Percentiles rank a stretch among this genome's conserved stretches.
Evolutionary conservation across 2,113 vertebrate genomes (phyloP).

Genomic region (Laticauda colubrina): DNA sequence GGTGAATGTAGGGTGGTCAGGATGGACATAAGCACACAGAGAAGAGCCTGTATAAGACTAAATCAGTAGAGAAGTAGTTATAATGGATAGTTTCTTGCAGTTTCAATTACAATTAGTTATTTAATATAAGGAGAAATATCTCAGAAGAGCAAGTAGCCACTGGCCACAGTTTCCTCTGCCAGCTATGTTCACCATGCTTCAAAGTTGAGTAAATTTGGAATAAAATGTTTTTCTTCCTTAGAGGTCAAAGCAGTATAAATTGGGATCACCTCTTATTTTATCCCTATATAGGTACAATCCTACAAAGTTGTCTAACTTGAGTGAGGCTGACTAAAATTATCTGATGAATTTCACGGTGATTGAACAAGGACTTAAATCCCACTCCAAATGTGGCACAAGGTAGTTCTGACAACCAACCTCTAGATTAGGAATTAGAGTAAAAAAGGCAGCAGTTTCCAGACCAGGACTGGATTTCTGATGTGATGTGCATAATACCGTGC

Average conservation of each 20-base stretch:
- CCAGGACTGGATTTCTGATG: not conserved
- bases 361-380: not conserved
- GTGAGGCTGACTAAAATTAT: not conserved
- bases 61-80: not conserved
- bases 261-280: not conserved
- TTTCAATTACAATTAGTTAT: not conserved
- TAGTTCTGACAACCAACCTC: not conserved
- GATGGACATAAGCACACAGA: not conserved
- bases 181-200: not conserved
- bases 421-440: not conserved
- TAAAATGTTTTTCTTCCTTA: not conserved
- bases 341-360: not conserved
- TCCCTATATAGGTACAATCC: not conserved
- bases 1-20: not conserved
- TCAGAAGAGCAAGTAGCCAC: not conserved
- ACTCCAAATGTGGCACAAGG: not conserved
- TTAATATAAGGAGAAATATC: not conserved
- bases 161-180: not conserved
- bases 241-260: not conserved
- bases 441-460: not conserved
- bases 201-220: not conserved
- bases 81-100: not conserved
- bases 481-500: not conserved
- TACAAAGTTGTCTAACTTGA: not conserved
- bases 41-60: not conserved